These are phyloP conservation scores for Octodonta nipae DNA, from an alignment of 2,888 invertebrate genomes.

Conservation along the genomic window DNA sequence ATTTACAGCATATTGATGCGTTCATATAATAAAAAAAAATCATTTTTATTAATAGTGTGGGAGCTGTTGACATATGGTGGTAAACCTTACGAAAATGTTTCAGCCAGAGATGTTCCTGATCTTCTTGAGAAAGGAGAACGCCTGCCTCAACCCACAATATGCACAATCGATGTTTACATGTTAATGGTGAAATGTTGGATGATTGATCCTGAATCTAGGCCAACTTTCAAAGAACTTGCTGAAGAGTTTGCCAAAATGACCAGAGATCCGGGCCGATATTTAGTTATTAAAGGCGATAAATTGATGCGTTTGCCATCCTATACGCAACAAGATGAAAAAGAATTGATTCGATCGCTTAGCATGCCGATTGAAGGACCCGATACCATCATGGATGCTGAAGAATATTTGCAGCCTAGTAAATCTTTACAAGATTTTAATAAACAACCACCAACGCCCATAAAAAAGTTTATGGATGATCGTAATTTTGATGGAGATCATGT, in stretches of 20 bases:
- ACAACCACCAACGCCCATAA: too few relatives aligned
- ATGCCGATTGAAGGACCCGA: slow-evolving; percentile 28
- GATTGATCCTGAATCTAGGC: slow-evolving; percentile 86
- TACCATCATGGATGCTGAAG: slow-evolving; percentile 6
- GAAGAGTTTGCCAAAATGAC: slow-evolving; percentile 93
- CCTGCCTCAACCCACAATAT: slow-evolving; percentile 82
- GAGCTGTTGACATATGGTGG: slow-evolving; percentile 91
- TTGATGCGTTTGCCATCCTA: slow-evolving; percentile 68
- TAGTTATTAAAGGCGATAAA: slow-evolving; percentile 84
- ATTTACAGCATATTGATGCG: too few relatives aligned
- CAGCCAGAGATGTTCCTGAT: slow-evolving; percentile 84
- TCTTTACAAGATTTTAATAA: too few relatives aligned
- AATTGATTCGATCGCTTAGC: slow-evolving; percentile 48
- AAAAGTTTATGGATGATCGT: too few relatives aligned
- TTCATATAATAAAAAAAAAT: too few relatives aligned
- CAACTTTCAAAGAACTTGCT: slow-evolving; percentile 83
- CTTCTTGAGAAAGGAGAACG: slow-evolving; percentile 87
- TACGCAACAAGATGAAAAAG: too few relatives aligned
- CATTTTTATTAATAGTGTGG: slow-evolving; percentile 97
- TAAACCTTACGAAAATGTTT: slow-evolving; percentile 82
- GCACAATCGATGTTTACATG: slow-evolving; percentile 92
- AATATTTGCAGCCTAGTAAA: too few relatives aligned
- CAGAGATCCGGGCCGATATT: slow-evolving; percentile 86
- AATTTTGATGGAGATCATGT: too few relatives aligned
- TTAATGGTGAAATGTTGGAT: slow-evolving; percentile 97